A percentile compares a stretch with the other conserved stretches of the same genome.
phyloP scores from a whole-genome alignment of 2,113 vertebrate species.

The Melospiza melodia region DNA sequence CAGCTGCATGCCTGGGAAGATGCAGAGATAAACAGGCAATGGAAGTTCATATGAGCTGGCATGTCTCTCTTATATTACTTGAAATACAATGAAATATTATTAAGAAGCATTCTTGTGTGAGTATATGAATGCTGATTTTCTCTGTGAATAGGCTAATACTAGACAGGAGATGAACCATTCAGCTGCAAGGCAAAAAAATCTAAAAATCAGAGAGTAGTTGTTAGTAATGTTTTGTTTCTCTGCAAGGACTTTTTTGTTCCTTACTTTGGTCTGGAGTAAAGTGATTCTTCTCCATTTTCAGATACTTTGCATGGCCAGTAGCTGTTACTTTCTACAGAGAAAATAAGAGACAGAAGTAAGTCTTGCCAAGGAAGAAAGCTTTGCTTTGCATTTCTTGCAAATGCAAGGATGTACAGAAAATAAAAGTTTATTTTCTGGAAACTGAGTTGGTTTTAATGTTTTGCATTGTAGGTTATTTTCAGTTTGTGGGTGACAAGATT shows the following conservation, averaged over 20 bases:
- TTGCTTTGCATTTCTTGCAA: background rate
- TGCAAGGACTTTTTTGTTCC: background rate
- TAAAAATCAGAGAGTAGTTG: conserved; percentile 19
- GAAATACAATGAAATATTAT: conserved; percentile 19
- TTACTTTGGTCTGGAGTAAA: background rate
- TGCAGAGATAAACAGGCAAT: background rate
- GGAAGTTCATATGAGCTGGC: background rate
- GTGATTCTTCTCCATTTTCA: background rate
- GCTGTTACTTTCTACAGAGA: background rate
- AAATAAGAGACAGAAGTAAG: background rate
- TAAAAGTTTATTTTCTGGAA: background rate
- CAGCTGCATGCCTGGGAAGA: background rate
- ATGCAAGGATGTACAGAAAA: background rate
- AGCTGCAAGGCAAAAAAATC: background rate
- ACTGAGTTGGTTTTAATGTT: background rate
- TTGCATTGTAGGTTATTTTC: background rate
- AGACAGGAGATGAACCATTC: conserved; percentile 13
- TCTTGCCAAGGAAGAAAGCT: background rate
- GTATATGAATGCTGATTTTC: conserved; percentile 24
- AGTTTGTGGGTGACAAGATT: background rate
- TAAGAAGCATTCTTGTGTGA: background rate
- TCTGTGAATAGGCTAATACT: background rate
- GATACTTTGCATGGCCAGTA: background rate
- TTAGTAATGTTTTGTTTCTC: conserved; percentile 2
- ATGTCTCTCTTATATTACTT: background rate